Conservation (phyloP, 2,113 vertebrate species). For the Seriola quinqueradiata region DNA sequence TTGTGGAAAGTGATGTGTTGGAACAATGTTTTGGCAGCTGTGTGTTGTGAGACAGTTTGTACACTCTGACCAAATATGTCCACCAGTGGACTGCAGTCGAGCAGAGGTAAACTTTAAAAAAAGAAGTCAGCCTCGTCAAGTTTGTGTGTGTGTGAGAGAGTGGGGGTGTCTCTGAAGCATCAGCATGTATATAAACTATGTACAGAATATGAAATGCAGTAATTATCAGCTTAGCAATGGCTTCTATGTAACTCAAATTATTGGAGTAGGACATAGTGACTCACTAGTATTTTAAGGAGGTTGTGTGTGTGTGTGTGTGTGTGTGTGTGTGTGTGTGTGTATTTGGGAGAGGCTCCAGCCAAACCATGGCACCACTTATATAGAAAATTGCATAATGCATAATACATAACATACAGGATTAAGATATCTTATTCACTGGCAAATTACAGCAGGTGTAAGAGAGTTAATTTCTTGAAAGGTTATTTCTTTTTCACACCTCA, state of each 20-base stretch:
- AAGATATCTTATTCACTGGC: not conserved
- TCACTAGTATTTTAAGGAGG: not conserved
- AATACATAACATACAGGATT: conserved; percentile 24
- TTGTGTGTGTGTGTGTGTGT: not conserved
- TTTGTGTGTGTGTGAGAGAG: too few relatives aligned
- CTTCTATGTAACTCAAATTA: not conserved
- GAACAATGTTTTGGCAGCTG: conserved; percentile 18
- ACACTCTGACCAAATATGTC: not conserved
- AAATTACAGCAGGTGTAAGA: not conserved
- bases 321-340: not conserved
- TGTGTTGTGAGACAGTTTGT: conserved; percentile 8
- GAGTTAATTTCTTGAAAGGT: conserved; percentile 41
- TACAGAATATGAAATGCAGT: not conserved
- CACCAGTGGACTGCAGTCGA: not conserved
- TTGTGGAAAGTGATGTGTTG: conserved; percentile 23
- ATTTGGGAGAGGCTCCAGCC: not conserved
- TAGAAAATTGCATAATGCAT: conserved; percentile 35
- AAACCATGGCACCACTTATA: conserved; percentile 6
- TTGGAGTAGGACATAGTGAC: not conserved
- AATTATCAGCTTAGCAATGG: not conserved
- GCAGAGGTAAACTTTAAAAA: not conserved
- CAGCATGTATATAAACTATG: not conserved
- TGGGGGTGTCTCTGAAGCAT: too few relatives aligned
- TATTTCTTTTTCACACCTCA: conserved; percentile 22
- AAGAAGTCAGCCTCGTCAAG: too few relatives aligned